Evolutionary conservation across 1,140 invertebrate species (phyloP), one percentile per base, ranked within the genome.

Genomic region (Neodiprion virginianus): DNA sequence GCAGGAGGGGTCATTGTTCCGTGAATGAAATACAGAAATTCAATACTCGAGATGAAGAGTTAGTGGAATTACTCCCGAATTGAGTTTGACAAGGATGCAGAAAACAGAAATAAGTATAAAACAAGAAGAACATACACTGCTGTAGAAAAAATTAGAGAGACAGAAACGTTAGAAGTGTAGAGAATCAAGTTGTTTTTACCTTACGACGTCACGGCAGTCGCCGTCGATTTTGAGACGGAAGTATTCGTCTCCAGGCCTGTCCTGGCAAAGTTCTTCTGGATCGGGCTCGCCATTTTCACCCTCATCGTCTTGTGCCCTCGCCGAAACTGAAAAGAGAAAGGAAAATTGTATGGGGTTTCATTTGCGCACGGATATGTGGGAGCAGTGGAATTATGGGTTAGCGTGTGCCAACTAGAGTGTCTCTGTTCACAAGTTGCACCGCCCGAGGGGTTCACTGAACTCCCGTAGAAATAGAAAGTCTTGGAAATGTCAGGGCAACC

Each of bases 181-280:
- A 40, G 28, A 40, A 40, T 40, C 28, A 40, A 40, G 28, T 40
- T 40, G 28, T 40, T 69, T 82, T 92, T 91, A 96, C 95, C 95
- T 96, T 82, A 97, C 96, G 75, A 97, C 96, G 88, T 97, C 96
- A 79, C 96, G 92, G 87, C 96, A 97, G 87, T 97, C 96, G 75
- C 94, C 94, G 67, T 96, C 95, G 28, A 92, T 92, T 73, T 92
- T 92, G 79, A 97, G 88, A 73, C 96, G 92, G 91, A 97, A 97
- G 89, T 97, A 97, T 86, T 97, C 96, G 81, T 97, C 95, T 23
- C 93, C 94, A 3, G 95, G 94, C 81, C 96, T 91, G 80, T 95
- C 94, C 76, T 95, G 92, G 84, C 96, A 97, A 14, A 96, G 90
- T 86, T 96, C 93, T 82, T 97, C 96, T 14, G 95, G 91, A 80